Conservation (phyloP, 2,888 invertebrate genomes). For the Diadromus collaris region DNA sequence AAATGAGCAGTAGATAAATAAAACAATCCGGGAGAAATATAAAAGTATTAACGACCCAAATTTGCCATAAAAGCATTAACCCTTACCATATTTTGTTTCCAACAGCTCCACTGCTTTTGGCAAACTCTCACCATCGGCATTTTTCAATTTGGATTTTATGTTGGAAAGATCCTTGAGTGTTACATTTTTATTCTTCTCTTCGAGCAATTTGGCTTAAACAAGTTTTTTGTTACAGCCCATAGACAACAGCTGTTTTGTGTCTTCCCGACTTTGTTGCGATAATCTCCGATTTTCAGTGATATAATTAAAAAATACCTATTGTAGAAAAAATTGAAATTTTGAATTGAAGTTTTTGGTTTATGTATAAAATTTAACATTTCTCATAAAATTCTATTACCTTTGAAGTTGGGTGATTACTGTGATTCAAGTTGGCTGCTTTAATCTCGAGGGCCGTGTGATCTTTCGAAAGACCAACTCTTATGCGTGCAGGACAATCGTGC, state of each 20-base stretch:
- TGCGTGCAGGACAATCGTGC: conserved; percentile 7
- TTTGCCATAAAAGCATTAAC: no score
- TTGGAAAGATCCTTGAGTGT: conserved; percentile 9
- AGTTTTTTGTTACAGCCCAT: conserved; percentile 16
- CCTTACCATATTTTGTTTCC: conserved; percentile 7
- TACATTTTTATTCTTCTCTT: neutral
- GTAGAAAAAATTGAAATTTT: neutral
- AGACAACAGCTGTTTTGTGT: neutral
- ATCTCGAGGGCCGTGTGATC: neutral
- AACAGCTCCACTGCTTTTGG: neutral
- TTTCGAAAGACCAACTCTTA: neutral
- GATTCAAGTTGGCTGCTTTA: neutral
- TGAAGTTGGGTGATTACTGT: conserved; percentile 5
- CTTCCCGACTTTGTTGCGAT: neutral
- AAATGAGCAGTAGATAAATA: no score
- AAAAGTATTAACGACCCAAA: no score
- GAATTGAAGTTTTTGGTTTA: neutral
- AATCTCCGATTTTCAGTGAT: conserved; percentile 11
- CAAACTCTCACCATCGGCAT: neutral
- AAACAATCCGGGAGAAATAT: no score
- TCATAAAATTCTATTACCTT: conserved; percentile 11
- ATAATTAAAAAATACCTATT: conserved; percentile 3
- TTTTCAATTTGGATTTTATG: neutral
- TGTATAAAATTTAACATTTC: neutral
- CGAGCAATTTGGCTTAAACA: neutral